A percentile compares a stretch with the other conserved stretches of the same genome.
These are phyloP conservation scores for Drosophila recens DNA, from an alignment of 2,888 invertebrate species.

Conservation along the genomic window DNA sequence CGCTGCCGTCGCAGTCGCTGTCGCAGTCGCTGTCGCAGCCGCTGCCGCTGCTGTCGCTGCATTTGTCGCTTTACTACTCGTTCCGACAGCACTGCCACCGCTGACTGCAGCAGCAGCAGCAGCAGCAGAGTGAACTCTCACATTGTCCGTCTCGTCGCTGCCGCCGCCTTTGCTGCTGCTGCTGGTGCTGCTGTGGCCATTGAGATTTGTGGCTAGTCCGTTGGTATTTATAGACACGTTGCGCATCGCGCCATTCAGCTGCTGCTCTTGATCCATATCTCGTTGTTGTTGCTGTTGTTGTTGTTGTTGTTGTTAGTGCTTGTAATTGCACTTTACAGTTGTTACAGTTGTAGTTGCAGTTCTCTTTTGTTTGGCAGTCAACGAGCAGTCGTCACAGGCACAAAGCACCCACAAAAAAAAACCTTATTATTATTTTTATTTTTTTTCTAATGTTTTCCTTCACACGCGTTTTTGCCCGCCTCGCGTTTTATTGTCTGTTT, in stretches of 20 bases:
- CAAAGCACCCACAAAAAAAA: slow-evolving; percentile 33
- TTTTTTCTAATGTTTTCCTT: slow-evolving; percentile 18
- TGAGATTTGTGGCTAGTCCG: slow-evolving; percentile 62
- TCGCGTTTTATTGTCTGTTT: slow-evolving; percentile 38
- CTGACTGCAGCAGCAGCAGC: slow-evolving; percentile 5
- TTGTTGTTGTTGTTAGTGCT: background rate
- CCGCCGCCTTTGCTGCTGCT: background rate
- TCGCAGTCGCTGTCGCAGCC: slow-evolving; percentile 38
- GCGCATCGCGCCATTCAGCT: slow-evolving; percentile 83
- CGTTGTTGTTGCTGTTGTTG: slow-evolving; percentile 20
- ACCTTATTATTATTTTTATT: background rate
- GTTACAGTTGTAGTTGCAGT: slow-evolving; percentile 19
- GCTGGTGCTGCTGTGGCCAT: slow-evolving; percentile 59
- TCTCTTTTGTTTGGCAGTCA: slow-evolving; percentile 33
- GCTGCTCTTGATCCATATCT: slow-evolving; percentile 84
- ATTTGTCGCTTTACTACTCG: slow-evolving; percentile 62
- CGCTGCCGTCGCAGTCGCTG: slow-evolving; percentile 1
- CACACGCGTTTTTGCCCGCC: slow-evolving; percentile 35
- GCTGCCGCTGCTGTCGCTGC: background rate
- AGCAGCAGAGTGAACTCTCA: slow-evolving; percentile 36
- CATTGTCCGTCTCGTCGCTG: slow-evolving; percentile 68
- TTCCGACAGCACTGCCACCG: slow-evolving; percentile 44
- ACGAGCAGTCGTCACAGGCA: slow-evolving; percentile 31
- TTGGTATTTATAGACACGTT: slow-evolving; percentile 84
- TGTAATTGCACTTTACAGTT: slow-evolving; percentile 22